Base-by-base conservation (phyloP, 2,888 invertebrate species). In the Neoaliturus tenellus region DNA sequence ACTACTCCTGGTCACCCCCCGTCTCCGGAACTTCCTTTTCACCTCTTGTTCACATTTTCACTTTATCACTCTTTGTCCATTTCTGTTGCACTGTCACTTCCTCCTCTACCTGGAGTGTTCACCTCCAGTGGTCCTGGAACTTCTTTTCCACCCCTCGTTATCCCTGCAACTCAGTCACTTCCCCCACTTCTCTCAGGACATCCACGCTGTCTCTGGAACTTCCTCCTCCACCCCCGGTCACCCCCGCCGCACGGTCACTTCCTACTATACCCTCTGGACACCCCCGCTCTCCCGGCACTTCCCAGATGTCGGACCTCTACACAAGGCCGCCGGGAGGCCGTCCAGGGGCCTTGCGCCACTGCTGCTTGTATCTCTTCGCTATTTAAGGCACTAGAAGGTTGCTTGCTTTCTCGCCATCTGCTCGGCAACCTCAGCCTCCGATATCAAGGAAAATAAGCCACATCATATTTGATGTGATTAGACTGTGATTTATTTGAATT, bases 401-500 rank as follows among this genome's bases (percentile, higher is more conserved):
- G 78, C 20, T 78, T n/a, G 78, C 78, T 78, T 78, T 78, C 78
- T 78, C 78, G 78, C 78, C 78, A 78, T 78, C 78, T 78, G 78
- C 55, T 55, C 51, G 20, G 14, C 35, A 23, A 20, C 69, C 69
- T 69, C 35, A 69, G 69, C 69, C 69, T 69, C 69, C 69, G 69
- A 39, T 69, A 69, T 69, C 69, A 69, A 69, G 69, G 69, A 39
- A 39, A 69, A 69, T 69, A 69, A 69, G 69, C 69, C 69, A 69
- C 62, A 62, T 62, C 62, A 62, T 28, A 62, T 62, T 62, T 62
- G 62, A 62, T 62, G 62, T 31, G 62, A 62, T 62, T 14, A 14
- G 62, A 62, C 62, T 62, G 62, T 62, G 62, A 62, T 62, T 62
- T 62, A 31, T 1, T 31, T 31, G 17, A 3, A 12, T 62, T 62